Evolutionary conservation across 2,888 invertebrate genomes (phyloP), one percentile per base, ranked within the genome.

Genomic region (Papilio demoleus): DNA sequence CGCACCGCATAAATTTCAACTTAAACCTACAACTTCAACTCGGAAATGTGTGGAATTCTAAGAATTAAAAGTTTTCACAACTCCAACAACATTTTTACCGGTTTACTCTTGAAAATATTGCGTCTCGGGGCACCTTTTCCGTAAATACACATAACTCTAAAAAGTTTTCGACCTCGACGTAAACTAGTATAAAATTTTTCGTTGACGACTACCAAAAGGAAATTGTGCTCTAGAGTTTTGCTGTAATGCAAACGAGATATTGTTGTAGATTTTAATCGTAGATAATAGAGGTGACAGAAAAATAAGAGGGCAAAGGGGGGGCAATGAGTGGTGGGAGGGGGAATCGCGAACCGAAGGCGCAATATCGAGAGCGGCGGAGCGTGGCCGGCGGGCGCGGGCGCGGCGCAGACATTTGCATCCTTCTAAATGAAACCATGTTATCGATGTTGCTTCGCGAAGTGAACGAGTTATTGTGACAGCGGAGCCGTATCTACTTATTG

Each of bases 31-130:
- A 87, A 87, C 83, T 88, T 81, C 77, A 77, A 79, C 83, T 81
- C 83, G 82, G 85, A 84, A 85, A 88, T 86, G 85, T 85, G 85
- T 82, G 78, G 83, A 85, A 85, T 88, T 85, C 81, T 74, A 79
- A 76, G 81, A 85, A 84, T 85, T 78, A 87, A 89, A 87, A 89
- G 82, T 88, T 90, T 90, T 88, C 87, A 85, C 83, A 86, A 84
- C 83, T 85, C 75, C 74, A 74, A 79, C 77, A 72, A 81, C 82
- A 77, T 86, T 87, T 85, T 82, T 79, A 80, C 79, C 74, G 77
- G 80, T 76, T 83, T 84, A 88, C 83, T 84, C 81, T 79, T 82
- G 86, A 85, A 88, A 85, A 87, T 88, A 90, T 88, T 47, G 50
- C 68, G 36, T 50, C 66, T 64, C 47, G 50, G 38, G 45, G 50